Evolutionary conservation across 2,113 vertebrate genomes (phyloP).

Genomic region (Polypterus senegalus): DNA sequence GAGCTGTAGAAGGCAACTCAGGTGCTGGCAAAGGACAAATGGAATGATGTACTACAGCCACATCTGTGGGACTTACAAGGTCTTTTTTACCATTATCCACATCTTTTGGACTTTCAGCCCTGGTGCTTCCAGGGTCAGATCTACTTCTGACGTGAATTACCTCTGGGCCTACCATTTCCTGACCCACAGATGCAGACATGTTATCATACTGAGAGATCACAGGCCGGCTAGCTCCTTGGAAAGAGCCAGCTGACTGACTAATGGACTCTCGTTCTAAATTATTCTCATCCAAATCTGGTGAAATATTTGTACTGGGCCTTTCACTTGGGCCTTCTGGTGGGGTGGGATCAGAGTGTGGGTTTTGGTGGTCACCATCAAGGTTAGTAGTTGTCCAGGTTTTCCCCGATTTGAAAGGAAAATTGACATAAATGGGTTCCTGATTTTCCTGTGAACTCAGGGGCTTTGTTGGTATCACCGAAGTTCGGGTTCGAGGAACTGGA

Average conservation of each 20-base stretch:
- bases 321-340: neutral
- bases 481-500: conserved; percentile 6
- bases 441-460: conserved; percentile 12
- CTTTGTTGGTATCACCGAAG: neutral
- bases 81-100: neutral
- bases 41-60: too few species aligned
- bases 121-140: conserved; percentile 40
- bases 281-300: neutral
- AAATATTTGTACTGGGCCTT: conserved; percentile 9
- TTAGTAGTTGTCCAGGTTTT: conserved; percentile 28
- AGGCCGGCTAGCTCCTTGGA: neutral
- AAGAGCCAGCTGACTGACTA: neutral
- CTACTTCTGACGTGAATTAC: conserved; percentile 38
- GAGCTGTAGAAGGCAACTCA: too few species aligned
- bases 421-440: conserved; percentile 56
- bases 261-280: neutral
- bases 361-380: conserved; percentile 25
- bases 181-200: conserved; percentile 12
- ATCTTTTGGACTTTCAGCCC: conserved; percentile 4
- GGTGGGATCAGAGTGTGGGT: conserved; percentile 13
- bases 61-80: too few species aligned
- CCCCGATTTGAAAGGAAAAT: conserved; percentile 37
- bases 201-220: neutral
- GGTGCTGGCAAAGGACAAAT: too few species aligned
- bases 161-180: neutral